Percentiles rank a stretch among this genome's conserved stretches.
These are phyloP conservation scores for Ophion ventricosus DNA, from an alignment of 2,888 invertebrate species.

Conservation along the genomic window DNA sequence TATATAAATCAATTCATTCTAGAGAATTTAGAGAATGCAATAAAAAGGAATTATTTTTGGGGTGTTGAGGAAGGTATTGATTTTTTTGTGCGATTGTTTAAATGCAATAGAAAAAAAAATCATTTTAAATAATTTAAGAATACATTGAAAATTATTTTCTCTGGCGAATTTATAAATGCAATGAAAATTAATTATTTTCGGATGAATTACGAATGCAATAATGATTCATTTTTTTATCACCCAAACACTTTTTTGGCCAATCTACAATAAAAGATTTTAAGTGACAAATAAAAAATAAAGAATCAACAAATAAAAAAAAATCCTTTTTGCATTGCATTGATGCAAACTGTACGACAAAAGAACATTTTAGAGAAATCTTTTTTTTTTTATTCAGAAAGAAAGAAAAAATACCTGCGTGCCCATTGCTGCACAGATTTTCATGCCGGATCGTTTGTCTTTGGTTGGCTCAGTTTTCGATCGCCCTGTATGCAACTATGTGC, in stretches of 20 bases:
- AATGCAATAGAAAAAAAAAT: neutral
- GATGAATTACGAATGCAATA: neutral
- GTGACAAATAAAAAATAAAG: neutral
- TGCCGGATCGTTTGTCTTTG: too few species aligned
- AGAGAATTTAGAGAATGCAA: neutral
- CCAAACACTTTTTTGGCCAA: neutral
- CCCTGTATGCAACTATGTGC: constrained; percentile 12
- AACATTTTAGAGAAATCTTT: neutral
- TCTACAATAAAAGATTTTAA: neutral
- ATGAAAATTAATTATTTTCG: neutral
- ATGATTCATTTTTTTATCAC: neutral
- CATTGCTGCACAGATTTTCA: neutral
- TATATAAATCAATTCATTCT: too few species aligned
- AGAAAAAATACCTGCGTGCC: neutral
- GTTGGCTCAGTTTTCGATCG: constrained; percentile 2
- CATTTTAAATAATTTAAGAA: neutral
- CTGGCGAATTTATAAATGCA: neutral
- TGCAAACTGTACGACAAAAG: neutral
- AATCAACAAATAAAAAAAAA: neutral
- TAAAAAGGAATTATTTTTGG: neutral
- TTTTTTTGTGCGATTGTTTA: too few species aligned
- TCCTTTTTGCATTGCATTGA: neutral
- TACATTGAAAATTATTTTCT: neutral
- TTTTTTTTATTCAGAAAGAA: neutral
- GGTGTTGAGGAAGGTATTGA: too few species aligned